Conservation (phyloP, 1,140 invertebrate species). For the Euglossa dilemma region DNA sequence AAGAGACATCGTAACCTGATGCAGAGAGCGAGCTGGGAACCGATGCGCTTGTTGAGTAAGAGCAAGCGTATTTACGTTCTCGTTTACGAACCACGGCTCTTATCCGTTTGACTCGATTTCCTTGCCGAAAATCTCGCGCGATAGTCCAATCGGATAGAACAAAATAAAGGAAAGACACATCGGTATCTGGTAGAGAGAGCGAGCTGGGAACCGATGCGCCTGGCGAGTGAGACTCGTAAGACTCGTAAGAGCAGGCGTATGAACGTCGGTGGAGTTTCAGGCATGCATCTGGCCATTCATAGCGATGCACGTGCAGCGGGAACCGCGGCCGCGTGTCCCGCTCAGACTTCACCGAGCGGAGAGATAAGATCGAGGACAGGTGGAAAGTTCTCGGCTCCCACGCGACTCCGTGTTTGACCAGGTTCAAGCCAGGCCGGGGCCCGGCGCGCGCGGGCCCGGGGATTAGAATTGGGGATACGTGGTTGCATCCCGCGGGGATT, state of each 20-base stretch:
- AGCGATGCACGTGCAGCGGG: conserved; percentile 60
- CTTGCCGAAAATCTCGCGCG: too few relatives aligned
- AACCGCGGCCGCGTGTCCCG: conserved; percentile 15
- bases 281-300: conserved; percentile 52
- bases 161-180: too few relatives aligned
- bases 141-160: too few relatives aligned
- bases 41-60: too few relatives aligned
- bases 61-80: too few relatives aligned
- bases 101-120: too few relatives aligned
- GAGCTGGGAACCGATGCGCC: too few relatives aligned
- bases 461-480: conserved; percentile 56
- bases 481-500: conserved; percentile 20
- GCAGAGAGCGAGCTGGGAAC: too few relatives aligned
- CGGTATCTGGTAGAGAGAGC: too few relatives aligned
- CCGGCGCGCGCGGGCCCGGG: background rate
- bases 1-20: too few relatives aligned
- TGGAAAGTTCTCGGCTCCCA: conserved; percentile 63
- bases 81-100: too few relatives aligned
- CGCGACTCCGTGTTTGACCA: conserved; percentile 53
- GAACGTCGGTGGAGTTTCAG: conserved; percentile 18
- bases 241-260: background rate
- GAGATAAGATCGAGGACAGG: conserved; percentile 73
- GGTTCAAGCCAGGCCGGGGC: conserved; percentile 20
- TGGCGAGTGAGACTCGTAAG: background rate
- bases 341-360: conserved; percentile 42